Evolutionary conservation across 2,888 invertebrate genomes (phyloP).

Genomic region (Tenthredo mesomela): DNA sequence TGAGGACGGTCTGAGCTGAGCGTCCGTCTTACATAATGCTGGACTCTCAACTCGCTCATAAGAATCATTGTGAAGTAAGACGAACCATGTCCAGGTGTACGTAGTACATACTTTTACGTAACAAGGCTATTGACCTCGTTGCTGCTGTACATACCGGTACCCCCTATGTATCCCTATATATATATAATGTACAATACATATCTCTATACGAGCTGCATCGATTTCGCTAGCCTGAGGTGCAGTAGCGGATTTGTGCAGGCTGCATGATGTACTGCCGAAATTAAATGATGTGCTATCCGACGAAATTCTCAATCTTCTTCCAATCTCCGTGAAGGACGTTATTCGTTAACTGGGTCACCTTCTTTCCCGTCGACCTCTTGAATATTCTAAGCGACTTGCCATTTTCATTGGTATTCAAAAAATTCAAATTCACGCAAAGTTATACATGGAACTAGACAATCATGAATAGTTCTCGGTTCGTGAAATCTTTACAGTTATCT

Average conservation of each 20-base stretch:
- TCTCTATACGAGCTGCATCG: constrained; percentile 32
- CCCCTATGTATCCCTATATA: not conserved
- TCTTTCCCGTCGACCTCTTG: not conserved
- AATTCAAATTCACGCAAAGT: not conserved
- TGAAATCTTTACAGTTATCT: too few species aligned
- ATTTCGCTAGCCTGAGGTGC: constrained; percentile 22
- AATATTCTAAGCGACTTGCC: not conserved
- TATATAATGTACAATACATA: not conserved
- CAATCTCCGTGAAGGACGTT: not conserved
- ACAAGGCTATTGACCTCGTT: constrained; percentile 38
- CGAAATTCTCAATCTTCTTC: not conserved
- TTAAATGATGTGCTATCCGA: not conserved
- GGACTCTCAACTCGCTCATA: not conserved
- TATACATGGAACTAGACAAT: not conserved
- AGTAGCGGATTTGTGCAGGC: constrained; percentile 1
- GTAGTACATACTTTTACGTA: constrained; percentile 21
- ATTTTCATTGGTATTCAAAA: not conserved
- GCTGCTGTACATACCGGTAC: constrained; percentile 8
- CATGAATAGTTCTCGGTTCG: too few species aligned
- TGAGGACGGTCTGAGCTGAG: not conserved
- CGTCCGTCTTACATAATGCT: constrained; percentile 4
- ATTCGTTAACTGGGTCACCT: not conserved
- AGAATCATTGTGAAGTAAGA: not conserved
- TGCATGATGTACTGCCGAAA: constrained; percentile 8
- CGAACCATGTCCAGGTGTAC: not conserved